Evolutionary conservation across 1,140 invertebrate species (phyloP), one percentile per base, ranked within the genome.

Genomic region (Tetraneura akinire): DNA sequence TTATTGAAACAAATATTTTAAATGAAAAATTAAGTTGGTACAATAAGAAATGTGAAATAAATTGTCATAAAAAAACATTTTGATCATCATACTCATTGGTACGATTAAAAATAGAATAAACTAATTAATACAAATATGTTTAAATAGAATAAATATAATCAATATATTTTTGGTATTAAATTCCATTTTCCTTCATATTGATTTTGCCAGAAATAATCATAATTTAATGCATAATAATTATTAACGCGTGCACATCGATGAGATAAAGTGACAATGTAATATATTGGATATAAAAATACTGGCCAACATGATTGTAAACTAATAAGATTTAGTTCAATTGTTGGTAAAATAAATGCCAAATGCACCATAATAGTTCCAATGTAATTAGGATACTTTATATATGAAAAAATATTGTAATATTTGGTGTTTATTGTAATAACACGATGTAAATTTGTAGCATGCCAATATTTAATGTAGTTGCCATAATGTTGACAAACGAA

Each of bases 101-200:
- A 37, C 8, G 32, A 4, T 37, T 37, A 8, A 47, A 47, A 47
- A 47, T 13, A 47, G 13, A 47, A 47, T 13, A 47, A 6, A 47
- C 45, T 47, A 6, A 47, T 47, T n/a, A n/a, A n/a, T n/a, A n/a
- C n/a, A n/a, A n/a, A n/a, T n/a, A n/a, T n/a, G n/a, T n/a, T n/a
- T n/a, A n/a, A 47, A 6, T 10, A 47, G 1, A 13, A 53, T n/a
- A 53, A 42, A 42, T 66, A 47, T 51, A 78, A 47, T 45, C 26
- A 78, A 78, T 47, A 78, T 62, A 78, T n/a, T 60, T 78, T 78
- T 78, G 74, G 74, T 45, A 78, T 29, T 47, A 78, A 78, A 60
- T 78, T 62, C 53, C 32, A 78, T n/a, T 78, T 78, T 5, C 8
- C 3, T 45, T 16, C 21, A 45, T 47, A 62, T 11, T 78, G 14